Conservation (phyloP, 2,113 vertebrate species). For the Phoxinus phoxinus region DNA sequence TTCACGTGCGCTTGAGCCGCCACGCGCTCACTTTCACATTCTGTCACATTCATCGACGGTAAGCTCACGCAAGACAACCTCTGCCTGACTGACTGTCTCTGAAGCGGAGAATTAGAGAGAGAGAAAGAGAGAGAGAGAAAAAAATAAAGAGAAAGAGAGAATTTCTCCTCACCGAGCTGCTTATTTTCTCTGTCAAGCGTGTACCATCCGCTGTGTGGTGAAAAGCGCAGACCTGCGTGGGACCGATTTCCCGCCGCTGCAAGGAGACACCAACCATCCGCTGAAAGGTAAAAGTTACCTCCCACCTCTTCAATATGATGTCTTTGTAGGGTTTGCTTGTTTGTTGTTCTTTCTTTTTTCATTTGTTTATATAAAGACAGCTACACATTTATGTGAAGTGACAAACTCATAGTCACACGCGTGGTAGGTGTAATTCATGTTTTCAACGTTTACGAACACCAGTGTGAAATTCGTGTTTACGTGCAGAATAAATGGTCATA, state of each 20-base stretch:
- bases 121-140: conserved; percentile 25
- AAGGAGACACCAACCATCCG: conserved; percentile 15
- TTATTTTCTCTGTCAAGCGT: conserved; percentile 32
- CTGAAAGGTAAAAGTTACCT: conserved; percentile 53
- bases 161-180: conserved; percentile 41
- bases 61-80: conserved; percentile 40
- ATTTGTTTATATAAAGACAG: not conserved
- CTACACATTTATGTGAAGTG: not conserved
- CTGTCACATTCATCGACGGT: conserved; percentile 39
- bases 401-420: not conserved
- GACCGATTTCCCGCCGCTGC: conserved; percentile 35
- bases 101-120: conserved; percentile 37
- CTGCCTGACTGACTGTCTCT: conserved; percentile 42
- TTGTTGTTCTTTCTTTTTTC: not conserved
- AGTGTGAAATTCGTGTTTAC: not conserved
- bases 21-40: conserved; percentile 18
- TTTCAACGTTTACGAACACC: not conserved
- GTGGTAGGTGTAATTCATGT: not conserved
- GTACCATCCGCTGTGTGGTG: conserved; percentile 30
- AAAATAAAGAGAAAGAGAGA: conserved; percentile 18
- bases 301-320: not conserved
- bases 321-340: not conserved
- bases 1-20: conserved; percentile 25
- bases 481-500: not conserved
- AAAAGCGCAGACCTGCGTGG: conserved; percentile 38